Evolutionary conservation across 2,797 vertebrate genomes (phyloP), one percentile per base, ranked within the genome.

Genomic region (Mallotus villosus): DNA sequence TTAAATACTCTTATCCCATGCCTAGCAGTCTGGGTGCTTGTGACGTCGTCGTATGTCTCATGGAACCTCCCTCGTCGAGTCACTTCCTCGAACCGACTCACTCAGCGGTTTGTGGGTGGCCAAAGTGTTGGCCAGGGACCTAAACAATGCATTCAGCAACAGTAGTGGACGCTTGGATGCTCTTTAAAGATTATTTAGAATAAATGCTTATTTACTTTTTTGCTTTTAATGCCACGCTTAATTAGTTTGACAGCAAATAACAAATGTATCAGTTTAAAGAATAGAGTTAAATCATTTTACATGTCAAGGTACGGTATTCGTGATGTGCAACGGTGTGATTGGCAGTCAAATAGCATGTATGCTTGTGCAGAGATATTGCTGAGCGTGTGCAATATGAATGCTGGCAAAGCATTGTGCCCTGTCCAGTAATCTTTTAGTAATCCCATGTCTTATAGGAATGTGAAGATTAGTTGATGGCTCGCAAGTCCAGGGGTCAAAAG

Each of bases 1-100:
- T 81, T 92, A 91, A 92, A 89, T 91, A 90, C 84, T 72, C 87
- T 92, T 90, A 93, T 91, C 92, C 89, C 80, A 80, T 82, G 63
- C 78, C 91, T 87, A 91, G 86, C 89, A 87, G 82, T 73, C 77
- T 62, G 72, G 67, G 76, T 76, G 72, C 78, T 57, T n/a, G 5
- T 79, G 73, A 87, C 21, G 63, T 64, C 74, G 2, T 63, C 63
- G 27, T 41, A 72, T 64, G 74, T 78, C 66, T 76, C 24, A 73
- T 66, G 57, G 62, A 74, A 71, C 73, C 19, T 21, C 49, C 69
- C 53, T 59, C 1, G 53, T 64, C 34, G 81, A 67, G 53, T 27
- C 41, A 60, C 8, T 7, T 16, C 64, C 14, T 72, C 22, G 65
- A 29, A 21, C 1, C 19, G 7, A 69, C 29, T 67, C 57, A 3